A percentile compares a stretch with the other conserved stretches of the same genome.
Conservation (phyloP, 1,140 invertebrate genomes). For the Amphibalanus amphitrite region DNA sequence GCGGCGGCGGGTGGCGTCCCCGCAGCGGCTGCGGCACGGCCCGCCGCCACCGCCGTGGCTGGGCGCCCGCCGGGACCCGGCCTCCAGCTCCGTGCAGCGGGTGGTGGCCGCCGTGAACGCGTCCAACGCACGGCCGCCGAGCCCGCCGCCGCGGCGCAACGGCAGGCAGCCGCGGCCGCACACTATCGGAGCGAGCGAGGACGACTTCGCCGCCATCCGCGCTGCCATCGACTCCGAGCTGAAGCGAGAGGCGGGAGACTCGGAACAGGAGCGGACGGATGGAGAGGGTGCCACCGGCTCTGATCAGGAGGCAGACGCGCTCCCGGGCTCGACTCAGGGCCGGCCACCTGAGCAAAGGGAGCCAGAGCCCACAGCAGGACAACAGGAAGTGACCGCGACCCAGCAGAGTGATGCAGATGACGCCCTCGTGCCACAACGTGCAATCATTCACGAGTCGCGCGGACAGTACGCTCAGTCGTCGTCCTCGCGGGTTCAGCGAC, state of each 20-base stretch:
- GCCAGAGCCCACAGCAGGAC: no score
- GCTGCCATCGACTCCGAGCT: background rate
- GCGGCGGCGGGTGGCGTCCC: background rate
- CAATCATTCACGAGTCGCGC: background rate
- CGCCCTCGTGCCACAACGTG: background rate
- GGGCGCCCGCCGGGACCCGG: no score
- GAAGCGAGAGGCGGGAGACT: background rate
- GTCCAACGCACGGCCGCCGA: background rate
- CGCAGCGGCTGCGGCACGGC: background rate
- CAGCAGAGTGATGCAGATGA: background rate
- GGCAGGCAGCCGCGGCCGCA: background rate
- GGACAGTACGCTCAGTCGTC: background rate
- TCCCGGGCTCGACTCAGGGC: no score
- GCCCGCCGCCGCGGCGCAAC: no score
- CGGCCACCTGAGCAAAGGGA: no score
- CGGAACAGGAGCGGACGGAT: background rate
- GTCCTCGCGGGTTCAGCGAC: background rate
- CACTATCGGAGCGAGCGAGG: background rate
- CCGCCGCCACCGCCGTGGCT: no score
- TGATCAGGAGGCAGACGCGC: background rate
- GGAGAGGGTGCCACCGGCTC: background rate
- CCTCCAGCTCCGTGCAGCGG: no score
- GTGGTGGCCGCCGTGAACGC: background rate
- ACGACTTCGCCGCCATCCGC: background rate
- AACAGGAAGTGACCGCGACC: no score